These are phyloP conservation scores for Leptocoma aspasia DNA, from an alignment of 2,113 vertebrate species.

Conservation along the genomic window DNA sequence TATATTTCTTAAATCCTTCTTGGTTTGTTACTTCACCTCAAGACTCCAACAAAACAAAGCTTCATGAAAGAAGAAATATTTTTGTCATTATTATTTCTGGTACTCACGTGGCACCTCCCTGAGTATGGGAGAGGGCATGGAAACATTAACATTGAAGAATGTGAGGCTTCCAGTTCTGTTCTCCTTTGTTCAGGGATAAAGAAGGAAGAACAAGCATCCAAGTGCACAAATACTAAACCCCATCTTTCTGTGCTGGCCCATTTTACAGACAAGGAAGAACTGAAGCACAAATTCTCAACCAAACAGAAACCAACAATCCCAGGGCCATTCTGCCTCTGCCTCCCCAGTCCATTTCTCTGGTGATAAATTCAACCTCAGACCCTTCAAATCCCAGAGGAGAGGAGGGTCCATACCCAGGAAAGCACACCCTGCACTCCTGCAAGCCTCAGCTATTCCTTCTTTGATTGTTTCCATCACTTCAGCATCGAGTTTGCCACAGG, in stretches of 20 bases:
- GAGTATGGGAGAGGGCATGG: not conserved
- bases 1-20: not conserved
- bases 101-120: not conserved
- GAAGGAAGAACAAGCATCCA: not conserved
- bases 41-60: not conserved
- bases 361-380: not conserved
- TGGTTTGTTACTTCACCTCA: not conserved
- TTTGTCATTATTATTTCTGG: not conserved
- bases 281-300: not conserved
- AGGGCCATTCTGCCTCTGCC: not conserved
- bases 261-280: not conserved
- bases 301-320: not conserved
- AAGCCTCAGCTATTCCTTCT: constrained; percentile 79
- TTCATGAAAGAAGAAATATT: not conserved
- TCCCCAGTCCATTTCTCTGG: not conserved
- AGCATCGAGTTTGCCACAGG: constrained; percentile 77
- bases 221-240: not conserved
- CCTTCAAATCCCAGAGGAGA: not conserved
- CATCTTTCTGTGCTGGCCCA: not conserved
- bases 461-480: constrained; percentile 71
- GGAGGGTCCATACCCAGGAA: constrained; percentile 74
- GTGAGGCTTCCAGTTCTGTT: not conserved
- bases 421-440: constrained; percentile 78
- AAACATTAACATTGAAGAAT: not conserved
- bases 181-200: not conserved